Percentiles rank a stretch among this genome's conserved stretches.
Conservation (phyloP, 2,113 vertebrate species). For the Thamnaconus septentrionalis region DNA sequence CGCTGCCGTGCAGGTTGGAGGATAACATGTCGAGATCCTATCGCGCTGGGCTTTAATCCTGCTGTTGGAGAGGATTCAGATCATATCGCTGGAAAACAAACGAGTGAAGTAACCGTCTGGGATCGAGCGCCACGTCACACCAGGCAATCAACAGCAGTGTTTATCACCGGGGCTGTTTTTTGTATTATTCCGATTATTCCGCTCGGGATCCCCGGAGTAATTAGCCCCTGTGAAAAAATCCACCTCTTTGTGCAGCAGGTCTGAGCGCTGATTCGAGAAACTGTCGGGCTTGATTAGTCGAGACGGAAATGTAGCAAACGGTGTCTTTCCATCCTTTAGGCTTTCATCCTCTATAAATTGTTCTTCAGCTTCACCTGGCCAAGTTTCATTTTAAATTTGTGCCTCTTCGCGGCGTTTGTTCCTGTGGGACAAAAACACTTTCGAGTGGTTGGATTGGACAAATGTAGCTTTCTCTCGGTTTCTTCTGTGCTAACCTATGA, state of each 20-base stretch:
- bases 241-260: slow-evolving; percentile 34
- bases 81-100: slow-evolving; percentile 34
- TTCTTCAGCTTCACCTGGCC: no score
- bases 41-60: slow-evolving; percentile 29
- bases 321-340: background rate
- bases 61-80: slow-evolving; percentile 39
- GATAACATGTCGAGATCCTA: slow-evolving; percentile 10
- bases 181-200: slow-evolving; percentile 60
- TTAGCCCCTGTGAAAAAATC: slow-evolving; percentile 60
- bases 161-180: slow-evolving; percentile 42
- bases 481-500: no score
- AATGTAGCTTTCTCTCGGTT: no score
- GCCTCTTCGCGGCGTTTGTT: no score
- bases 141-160: slow-evolving; percentile 42
- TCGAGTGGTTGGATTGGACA: no score
- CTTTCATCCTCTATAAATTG: no score
- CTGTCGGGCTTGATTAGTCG: slow-evolving; percentile 49
- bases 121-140: slow-evolving; percentile 19
- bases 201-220: slow-evolving; percentile 59
- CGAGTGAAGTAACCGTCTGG: slow-evolving; percentile 11
- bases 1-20: slow-evolving; percentile 8
- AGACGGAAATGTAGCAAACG: background rate
- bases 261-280: slow-evolving; percentile 39
- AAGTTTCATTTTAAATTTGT: no score
- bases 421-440: no score